Evolutionary conservation across 1,140 invertebrate species (phyloP), one percentile per base, ranked within the genome.

Genomic region (Drosophila cardini): DNA sequence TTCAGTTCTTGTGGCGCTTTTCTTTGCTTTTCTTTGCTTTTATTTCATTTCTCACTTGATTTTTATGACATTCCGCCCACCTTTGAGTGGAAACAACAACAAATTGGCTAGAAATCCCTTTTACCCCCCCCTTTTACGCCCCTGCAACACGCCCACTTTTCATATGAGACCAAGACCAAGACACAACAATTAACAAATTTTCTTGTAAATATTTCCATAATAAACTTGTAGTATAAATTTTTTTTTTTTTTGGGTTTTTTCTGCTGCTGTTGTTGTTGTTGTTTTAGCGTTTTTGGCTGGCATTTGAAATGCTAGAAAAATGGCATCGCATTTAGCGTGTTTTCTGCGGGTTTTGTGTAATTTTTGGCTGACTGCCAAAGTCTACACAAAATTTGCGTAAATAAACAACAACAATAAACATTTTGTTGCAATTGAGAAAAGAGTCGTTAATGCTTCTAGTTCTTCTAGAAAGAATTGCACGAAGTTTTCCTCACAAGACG

Each of bases 341-440:
- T 60, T 18, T 26, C 15, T 55, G 60, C 40, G 34, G 60, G 40
- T 83, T 86, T 87, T 72, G 72, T 72, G 72, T 62, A 79, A 87
- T 83, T 68, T 26, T 68, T 86, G 83, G 83, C 83, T 62, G 36
- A 4, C 10, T 9, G 63, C 83, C 83, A 86, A 87, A 87, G 83
- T 86, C 83, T 86, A 86, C 83, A 83, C 45, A 87, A 87, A 26
- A 79, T 87, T 83, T 76, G 83, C 83, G 83, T 86, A 86, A 86
- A 87, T 86, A 83, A 86, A 87, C 78, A 87, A 82, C 78, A 75
- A 71, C n/a, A n/a, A n/a, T n/a, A n/a, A n/a, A n/a, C 55, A 73
- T 79, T 87, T 87, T 87, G 80, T 79, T 84, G 83, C 83, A 83
- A 76, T 79, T 82, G 78, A 71, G n/a, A 55, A 70, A 84, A 76